Percentiles rank a stretch among this genome's conserved stretches.
phyloP scores from a whole-genome alignment of 2,888 invertebrate species.

The Apotomis turbidana region DNA sequence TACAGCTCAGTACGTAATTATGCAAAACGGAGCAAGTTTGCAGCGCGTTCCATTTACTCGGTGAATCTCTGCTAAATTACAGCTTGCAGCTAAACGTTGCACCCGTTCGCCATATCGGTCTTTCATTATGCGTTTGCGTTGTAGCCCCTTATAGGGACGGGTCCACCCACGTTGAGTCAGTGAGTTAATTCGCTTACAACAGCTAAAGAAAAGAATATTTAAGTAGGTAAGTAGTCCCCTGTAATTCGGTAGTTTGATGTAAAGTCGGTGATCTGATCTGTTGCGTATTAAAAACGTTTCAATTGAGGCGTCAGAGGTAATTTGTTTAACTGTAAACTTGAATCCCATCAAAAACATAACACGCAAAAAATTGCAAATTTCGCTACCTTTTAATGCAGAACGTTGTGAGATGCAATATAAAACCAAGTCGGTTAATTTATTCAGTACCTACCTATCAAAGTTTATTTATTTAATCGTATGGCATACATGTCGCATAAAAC shows the following conservation, averaged over 20 bases:
- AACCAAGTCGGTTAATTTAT: too few species aligned
- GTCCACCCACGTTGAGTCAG: slow-evolving; percentile 63
- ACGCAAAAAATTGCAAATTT: too few species aligned
- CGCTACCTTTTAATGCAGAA: too few species aligned
- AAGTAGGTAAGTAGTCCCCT: neutral
- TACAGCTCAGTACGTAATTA: slow-evolving; percentile 11
- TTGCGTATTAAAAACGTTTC: too few species aligned
- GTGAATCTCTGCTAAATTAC: slow-evolving; percentile 44
- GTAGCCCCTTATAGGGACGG: slow-evolving; percentile 49
- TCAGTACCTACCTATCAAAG: too few species aligned
- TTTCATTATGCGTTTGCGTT: slow-evolving; percentile 50
- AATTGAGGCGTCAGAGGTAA: too few species aligned
- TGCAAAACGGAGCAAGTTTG: slow-evolving; percentile 18
- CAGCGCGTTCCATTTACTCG: neutral
- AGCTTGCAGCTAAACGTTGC: slow-evolving; percentile 48
- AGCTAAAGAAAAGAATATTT: neutral
- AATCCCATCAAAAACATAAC: too few species aligned
- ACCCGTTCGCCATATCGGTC: slow-evolving; percentile 53
- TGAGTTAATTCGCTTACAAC: slow-evolving; percentile 46
- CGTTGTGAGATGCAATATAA: too few species aligned
- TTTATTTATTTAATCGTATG: too few species aligned
- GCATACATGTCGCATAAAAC: too few species aligned
- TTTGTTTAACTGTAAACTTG: too few species aligned
- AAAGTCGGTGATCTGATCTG: too few species aligned
- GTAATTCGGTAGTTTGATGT: neutral